Percentiles rank a stretch among this genome's conserved stretches.
Evolutionary conservation across 2,888 invertebrate species (phyloP).

Genomic region (Thecophora atra): DNA sequence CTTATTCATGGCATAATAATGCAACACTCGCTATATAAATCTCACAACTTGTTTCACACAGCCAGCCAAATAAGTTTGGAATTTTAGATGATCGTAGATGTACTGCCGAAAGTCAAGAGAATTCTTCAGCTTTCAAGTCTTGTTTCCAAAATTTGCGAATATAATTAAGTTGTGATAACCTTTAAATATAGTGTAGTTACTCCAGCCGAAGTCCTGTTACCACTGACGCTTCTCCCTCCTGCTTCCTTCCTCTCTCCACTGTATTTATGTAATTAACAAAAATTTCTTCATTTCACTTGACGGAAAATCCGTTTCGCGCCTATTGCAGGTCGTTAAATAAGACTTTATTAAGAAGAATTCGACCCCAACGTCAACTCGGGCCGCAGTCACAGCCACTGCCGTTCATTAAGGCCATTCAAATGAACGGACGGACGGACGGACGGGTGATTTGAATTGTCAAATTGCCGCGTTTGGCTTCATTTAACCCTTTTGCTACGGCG

Average conservation of each 20-base stretch:
- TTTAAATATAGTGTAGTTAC: not conserved
- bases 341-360: constrained; percentile 33
- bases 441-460: constrained; percentile 41
- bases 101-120: too few species aligned
- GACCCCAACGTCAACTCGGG: not conserved
- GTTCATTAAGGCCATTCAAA: not conserved
- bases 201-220: not conserved
- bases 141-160: not conserved
- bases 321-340: constrained; percentile 26
- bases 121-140: too few species aligned
- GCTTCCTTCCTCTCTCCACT: not conserved
- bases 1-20: too few species aligned
- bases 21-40: too few species aligned
- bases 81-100: too few species aligned
- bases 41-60: too few species aligned
- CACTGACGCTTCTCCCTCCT: not conserved
- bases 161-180: constrained; percentile 12
- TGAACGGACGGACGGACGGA: not conserved
- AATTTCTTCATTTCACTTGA: constrained; percentile 33
- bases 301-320: constrained; percentile 10
- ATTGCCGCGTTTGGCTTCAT: constrained; percentile 62
- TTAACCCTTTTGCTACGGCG: constrained; percentile 51
- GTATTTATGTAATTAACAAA: constrained; percentile 1
- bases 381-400: not conserved
- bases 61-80: too few species aligned